These are phyloP conservation scores for Tachina lurida DNA, from an alignment of 2,888 invertebrate genomes.

Conservation along the genomic window DNA sequence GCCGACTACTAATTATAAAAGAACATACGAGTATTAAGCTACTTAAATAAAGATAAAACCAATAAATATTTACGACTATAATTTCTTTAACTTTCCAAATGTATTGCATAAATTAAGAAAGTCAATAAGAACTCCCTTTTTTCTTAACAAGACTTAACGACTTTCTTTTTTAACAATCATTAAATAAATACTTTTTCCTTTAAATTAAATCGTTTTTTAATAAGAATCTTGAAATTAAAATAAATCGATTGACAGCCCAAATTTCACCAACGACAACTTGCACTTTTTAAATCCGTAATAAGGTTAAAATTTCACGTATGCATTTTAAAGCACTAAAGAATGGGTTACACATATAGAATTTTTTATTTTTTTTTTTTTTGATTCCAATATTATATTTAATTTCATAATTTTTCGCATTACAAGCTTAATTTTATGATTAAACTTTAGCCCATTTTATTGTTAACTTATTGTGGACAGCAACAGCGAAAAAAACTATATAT, in stretches of 20 bases:
- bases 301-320: conserved; percentile 1
- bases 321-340: neutral
- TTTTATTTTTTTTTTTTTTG: neutral
- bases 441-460: conserved; percentile 43
- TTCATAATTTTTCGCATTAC: conserved; percentile 39
- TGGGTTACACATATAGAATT: neutral
- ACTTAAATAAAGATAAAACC: neutral
- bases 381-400: conserved; percentile 20
- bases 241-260: neutral
- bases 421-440: conserved; percentile 60
- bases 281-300: conserved; percentile 33
- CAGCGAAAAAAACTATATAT: conserved; percentile 13
- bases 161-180: neutral
- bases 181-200: neutral
- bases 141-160: neutral
- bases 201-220: neutral
- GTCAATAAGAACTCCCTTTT: neutral
- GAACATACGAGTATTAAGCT: neutral
- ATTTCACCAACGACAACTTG: conserved; percentile 28
- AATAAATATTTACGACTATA: neutral
- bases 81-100: conserved; percentile 5
- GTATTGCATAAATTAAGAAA: conserved; percentile 4
- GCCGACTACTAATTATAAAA: neutral
- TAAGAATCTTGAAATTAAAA: neutral
- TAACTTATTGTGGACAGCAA: conserved; percentile 40